Evolutionary conservation across 1,140 invertebrate species (phyloP).

Genomic region (Drosophila azteca): DNA sequence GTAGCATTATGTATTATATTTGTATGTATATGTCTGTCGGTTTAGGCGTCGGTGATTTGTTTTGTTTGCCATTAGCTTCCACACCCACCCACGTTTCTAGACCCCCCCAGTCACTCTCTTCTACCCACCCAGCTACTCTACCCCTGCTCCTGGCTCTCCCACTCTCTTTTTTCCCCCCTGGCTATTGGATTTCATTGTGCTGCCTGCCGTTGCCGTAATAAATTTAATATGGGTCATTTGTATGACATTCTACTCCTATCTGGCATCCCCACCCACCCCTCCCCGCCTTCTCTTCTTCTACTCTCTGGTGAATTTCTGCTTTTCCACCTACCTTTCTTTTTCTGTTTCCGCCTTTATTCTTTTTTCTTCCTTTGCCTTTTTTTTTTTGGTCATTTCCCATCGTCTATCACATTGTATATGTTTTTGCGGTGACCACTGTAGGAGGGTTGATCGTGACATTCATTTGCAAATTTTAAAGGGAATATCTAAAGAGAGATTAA

Average conservation of each 20-base stretch:
- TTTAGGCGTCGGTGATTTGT: constrained; percentile 72
- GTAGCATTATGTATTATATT: constrained; percentile 8
- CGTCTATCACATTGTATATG: constrained; percentile 62
- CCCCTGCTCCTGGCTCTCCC: too few relatives aligned
- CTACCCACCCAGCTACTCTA: too few relatives aligned
- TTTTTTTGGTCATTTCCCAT: constrained; percentile 53
- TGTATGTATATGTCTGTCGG: constrained; percentile 38
- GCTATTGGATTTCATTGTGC: constrained; percentile 80
- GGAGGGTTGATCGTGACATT: constrained; percentile 35
- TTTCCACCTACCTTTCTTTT: constrained; percentile 15
- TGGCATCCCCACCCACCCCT: constrained; percentile 14
- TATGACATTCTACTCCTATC: constrained; percentile 66
- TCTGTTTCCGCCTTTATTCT: neutral
- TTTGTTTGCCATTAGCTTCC: constrained; percentile 75
- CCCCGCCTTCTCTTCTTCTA: constrained; percentile 17
- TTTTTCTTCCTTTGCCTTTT: constrained; percentile 19
- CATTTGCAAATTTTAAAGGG: neutral
- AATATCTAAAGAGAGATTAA: too few relatives aligned
- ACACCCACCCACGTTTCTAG: too few relatives aligned
- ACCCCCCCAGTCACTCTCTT: too few relatives aligned
- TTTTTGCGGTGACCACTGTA: constrained; percentile 51
- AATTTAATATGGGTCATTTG: constrained; percentile 82
- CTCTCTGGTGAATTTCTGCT: constrained; percentile 2
- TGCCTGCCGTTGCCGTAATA: constrained; percentile 70
- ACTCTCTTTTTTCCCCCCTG: constrained; percentile 7